Evolutionary conservation across 2,113 vertebrate genomes (phyloP).

Genomic region (Orcinus orca): DNA sequence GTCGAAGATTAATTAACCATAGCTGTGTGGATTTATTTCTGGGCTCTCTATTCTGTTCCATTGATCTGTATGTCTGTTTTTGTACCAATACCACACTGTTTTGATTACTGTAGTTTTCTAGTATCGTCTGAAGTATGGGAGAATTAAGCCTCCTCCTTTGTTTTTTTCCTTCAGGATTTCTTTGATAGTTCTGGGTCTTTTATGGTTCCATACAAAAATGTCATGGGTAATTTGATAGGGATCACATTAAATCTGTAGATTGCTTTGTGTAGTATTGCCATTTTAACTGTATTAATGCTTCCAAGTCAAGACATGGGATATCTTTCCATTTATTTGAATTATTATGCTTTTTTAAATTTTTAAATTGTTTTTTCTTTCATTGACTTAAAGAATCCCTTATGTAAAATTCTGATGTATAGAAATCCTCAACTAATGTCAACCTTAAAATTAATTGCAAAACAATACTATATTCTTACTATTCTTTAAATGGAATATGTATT

Average conservation of each 20-base stretch:
- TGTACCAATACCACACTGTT: not conserved
- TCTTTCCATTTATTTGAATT: not conserved
- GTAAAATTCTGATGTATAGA: not conserved
- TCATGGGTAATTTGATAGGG: not conserved
- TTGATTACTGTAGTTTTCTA: not conserved
- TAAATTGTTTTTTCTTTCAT: not conserved
- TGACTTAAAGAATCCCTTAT: not conserved
- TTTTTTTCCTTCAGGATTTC: not conserved
- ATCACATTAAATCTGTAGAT: not conserved
- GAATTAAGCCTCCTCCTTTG: not conserved
- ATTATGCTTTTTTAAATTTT: not conserved
- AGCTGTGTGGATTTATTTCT: not conserved
- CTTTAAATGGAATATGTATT: not conserved
- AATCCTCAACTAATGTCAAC: not conserved
- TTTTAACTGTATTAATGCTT: not conserved
- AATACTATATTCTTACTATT: not conserved
- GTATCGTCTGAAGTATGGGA: not conserved
- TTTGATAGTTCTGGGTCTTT: not conserved
- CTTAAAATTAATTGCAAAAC: not conserved
- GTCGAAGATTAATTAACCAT: not conserved
- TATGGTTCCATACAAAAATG: not conserved
- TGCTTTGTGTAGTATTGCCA: not conserved
- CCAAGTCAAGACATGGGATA: not conserved
- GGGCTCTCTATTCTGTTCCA: not conserved
- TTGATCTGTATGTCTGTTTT: not conserved